Percentiles rank a stretch among this genome's conserved stretches.
These are phyloP conservation scores for Anguilla marmorata DNA, from an alignment of 2,797 vertebrate genomes.

Conservation along the genomic window DNA sequence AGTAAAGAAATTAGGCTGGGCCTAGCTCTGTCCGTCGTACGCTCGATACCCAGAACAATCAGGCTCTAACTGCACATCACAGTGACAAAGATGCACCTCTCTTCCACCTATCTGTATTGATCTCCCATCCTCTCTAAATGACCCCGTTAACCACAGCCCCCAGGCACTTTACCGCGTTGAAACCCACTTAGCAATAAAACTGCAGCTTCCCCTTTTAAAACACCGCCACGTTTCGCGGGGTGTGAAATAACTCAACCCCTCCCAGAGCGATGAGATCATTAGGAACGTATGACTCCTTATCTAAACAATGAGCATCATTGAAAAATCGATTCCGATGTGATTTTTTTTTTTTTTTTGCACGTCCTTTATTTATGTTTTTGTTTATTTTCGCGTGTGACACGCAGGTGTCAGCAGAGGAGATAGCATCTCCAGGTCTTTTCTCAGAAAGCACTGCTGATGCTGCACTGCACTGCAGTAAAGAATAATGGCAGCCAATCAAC, in stretches of 20 bases:
- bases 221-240: slow-evolving; percentile 60
- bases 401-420: slow-evolving; percentile 25
- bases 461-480: slow-evolving; percentile 20
- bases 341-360: slow-evolving; percentile 49
- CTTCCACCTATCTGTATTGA: slow-evolving; percentile 79
- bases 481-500: slow-evolving; percentile 7
- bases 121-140: slow-evolving; percentile 84
- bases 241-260: slow-evolving; percentile 72
- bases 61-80: slow-evolving; percentile 76
- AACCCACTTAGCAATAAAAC: slow-evolving; percentile 70
- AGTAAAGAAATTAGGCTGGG: slow-evolving; percentile 20
- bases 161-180: slow-evolving; percentile 70
- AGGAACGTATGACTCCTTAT: slow-evolving; percentile 74
- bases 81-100: slow-evolving; percentile 77
- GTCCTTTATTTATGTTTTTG: slow-evolving; percentile 23
- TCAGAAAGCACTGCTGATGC: slow-evolving; percentile 9
- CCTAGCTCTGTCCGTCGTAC: slow-evolving; percentile 1
- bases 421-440: not conserved
- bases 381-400: slow-evolving; percentile 30
- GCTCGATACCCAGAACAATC: slow-evolving; percentile 75
- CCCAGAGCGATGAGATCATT: slow-evolving; percentile 75
- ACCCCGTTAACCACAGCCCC: slow-evolving; percentile 79
- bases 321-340: slow-evolving; percentile 77
- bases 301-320: slow-evolving; percentile 75
- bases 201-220: slow-evolving; percentile 54